Evolutionary conservation across 2,888 invertebrate species (phyloP), one percentile per base, ranked within the genome.

Genomic region (Apodemia zela): DNA sequence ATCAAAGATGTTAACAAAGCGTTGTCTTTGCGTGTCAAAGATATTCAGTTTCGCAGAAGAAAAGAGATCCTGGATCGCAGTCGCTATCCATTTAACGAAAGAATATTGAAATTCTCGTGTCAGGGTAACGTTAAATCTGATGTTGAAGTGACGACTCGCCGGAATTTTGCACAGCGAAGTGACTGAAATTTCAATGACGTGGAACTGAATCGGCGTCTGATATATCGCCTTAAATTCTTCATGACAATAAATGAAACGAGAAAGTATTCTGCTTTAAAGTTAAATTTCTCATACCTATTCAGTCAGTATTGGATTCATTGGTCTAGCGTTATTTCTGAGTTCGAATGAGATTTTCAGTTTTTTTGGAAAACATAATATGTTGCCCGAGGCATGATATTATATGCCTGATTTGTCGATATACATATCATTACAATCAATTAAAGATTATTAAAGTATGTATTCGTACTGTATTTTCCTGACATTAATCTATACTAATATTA

Each of bases 81-180:
- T 21, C 25, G 51, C 21, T 54, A 54, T 54, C 51, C 51, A 11
- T 21, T 54, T 54, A 13, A 25, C 51, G 21, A 54, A 54, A 54
- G 51, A 54, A 54, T 42, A 42, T 54, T 54, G 51, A 54, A 21
- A 54, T 54, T 54, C 51, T 54, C 25, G 42, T 25, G 51, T 54
- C 51, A 21, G 18, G 13, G 18, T 25, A 25, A 13, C 51, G 51
- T 54, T 54, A 54, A 54, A 54, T 25, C 51, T 54, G 51, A 54
- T 25, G 51, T 18, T 25, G 51, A 21, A 51, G 21, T 11, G 51
- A 21, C 21, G 51, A 21, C 18, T 18, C 51, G 10, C 21, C 21
- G 18, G 51, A 21, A 51, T 18, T 21, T 51, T 51, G 51, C 51
- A 18, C 21, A 51, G 4, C 38, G 38, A 13, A 38, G 38, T 38